Evolutionary conservation across 2,113 vertebrate species (phyloP).

Genomic region (Otocyon megalotis): DNA sequence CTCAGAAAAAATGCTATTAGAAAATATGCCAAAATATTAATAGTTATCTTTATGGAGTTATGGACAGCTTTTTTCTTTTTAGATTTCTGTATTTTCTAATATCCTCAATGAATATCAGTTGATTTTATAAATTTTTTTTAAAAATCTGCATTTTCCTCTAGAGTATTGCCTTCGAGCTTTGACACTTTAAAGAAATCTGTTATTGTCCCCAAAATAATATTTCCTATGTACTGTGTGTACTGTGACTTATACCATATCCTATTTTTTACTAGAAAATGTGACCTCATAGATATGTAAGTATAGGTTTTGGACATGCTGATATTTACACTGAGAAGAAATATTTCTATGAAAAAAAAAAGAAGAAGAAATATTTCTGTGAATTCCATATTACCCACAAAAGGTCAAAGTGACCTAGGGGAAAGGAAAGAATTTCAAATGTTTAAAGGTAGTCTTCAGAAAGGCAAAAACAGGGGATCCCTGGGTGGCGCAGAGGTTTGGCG

Average conservation of each 20-base stretch:
- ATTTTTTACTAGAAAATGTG: constrained; percentile 39
- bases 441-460: not conserved
- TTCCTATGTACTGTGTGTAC: not conserved
- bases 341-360: not conserved
- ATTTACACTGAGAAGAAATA: not conserved
- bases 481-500: too few relatives aligned
- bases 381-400: not conserved
- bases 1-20: not conserved
- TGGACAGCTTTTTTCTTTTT: not conserved
- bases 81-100: not conserved
- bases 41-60: not conserved
- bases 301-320: not conserved
- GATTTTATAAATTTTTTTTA: not conserved
- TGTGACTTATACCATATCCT: not conserved
- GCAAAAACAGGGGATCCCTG: not conserved
- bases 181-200: not conserved
- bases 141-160: constrained; percentile 14
- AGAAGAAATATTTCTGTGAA: not conserved
- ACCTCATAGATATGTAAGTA: constrained; percentile 22
- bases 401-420: constrained; percentile 37
- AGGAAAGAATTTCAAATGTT: constrained; percentile 26
- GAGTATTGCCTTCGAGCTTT: not conserved
- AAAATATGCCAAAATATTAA: constrained; percentile 22
- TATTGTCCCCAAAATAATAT: not conserved
- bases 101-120: not conserved